Evolutionary conservation across 2,888 invertebrate species (phyloP).

Genomic region (Diloba caeruleocephala): DNA sequence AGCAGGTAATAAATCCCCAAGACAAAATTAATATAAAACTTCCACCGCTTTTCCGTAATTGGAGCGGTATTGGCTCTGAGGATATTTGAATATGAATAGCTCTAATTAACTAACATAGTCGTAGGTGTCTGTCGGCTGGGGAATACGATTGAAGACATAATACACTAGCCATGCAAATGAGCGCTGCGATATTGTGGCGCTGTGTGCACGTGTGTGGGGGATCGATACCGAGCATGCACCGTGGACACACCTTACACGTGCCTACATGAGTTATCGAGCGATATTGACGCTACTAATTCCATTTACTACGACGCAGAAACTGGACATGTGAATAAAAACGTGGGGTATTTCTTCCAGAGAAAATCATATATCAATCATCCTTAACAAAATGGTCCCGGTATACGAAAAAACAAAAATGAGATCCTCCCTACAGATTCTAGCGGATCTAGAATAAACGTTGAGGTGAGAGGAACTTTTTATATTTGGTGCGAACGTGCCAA

Average conservation of each 20-base stretch:
- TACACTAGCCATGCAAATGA: slow-evolving; percentile 41
- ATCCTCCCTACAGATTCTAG: slow-evolving; percentile 13
- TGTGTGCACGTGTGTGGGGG: slow-evolving; percentile 32
- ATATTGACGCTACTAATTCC: slow-evolving; percentile 13
- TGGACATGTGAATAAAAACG: background rate
- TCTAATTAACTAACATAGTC: slow-evolving; percentile 30
- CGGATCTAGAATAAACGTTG: slow-evolving; percentile 39
- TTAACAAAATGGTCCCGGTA: slow-evolving; percentile 15
- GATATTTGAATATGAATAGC: slow-evolving; percentile 36
- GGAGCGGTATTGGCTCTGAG: slow-evolving; percentile 19
- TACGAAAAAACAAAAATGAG: slow-evolving; percentile 19
- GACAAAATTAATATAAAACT: slow-evolving; percentile 1
- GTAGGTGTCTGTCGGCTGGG: slow-evolving; percentile 12
- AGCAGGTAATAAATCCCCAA: background rate
- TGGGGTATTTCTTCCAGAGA: background rate
- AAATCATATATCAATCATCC: slow-evolving; percentile 11
- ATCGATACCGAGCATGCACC: slow-evolving; percentile 39
- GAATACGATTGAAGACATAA: slow-evolving; percentile 27
- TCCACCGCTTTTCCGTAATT: slow-evolving; percentile 16
- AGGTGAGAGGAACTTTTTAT: slow-evolving; percentile 55
- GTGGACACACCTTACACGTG: slow-evolving; percentile 26
- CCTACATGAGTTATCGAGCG: background rate
- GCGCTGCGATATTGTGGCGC: slow-evolving; percentile 8
- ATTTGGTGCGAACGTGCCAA: slow-evolving; percentile 60
- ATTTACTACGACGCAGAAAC: slow-evolving; percentile 4